Conservation (phyloP, 2,888 invertebrate genomes). For the Cantharis rustica region DNA sequence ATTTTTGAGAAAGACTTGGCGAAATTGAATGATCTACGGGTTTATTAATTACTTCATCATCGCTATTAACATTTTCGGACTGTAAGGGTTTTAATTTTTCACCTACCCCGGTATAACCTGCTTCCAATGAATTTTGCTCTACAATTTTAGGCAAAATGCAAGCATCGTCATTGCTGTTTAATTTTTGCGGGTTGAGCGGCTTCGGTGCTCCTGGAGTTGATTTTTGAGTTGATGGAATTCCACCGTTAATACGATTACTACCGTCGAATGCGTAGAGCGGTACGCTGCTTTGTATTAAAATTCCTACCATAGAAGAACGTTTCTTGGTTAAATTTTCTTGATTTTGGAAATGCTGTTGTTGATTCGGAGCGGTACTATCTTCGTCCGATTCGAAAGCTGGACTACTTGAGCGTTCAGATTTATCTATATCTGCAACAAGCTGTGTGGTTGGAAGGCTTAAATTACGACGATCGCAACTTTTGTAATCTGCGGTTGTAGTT, state of each 20-base stretch:
- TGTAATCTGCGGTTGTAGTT: conserved; percentile 50
- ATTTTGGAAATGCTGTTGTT: conserved; percentile 47
- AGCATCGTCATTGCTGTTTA: conserved; percentile 44
- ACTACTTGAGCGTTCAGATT: conserved; percentile 86
- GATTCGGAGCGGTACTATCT: conserved; percentile 66
- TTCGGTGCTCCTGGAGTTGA: conserved; percentile 30
- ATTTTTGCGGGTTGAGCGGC: conserved; percentile 28
- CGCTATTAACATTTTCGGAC: conserved; percentile 39
- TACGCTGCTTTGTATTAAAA: conserved; percentile 71
- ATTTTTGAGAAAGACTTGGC: conserved; percentile 56
- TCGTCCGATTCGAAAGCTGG: conserved; percentile 95
- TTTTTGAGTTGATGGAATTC: conserved; percentile 55
- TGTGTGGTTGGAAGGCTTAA: conserved; percentile 40
- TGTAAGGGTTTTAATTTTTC: conserved; percentile 27
- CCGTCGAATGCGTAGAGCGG: conserved; percentile 56
- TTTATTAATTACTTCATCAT: conserved; percentile 21
- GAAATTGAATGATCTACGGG: conserved; percentile 40
- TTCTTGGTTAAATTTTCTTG: conserved; percentile 59
- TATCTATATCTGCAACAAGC: conserved; percentile 61
- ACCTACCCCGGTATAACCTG: conserved; percentile 59
- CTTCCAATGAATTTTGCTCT: conserved; percentile 67
- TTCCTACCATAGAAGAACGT: conserved; percentile 69
- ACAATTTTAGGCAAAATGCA: conserved; percentile 67
- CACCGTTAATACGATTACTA: conserved; percentile 62
- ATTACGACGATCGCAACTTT: conserved; percentile 40